Base-by-base conservation (phyloP, 2,888 invertebrate genomes). In the Priocnemis perturbator region DNA sequence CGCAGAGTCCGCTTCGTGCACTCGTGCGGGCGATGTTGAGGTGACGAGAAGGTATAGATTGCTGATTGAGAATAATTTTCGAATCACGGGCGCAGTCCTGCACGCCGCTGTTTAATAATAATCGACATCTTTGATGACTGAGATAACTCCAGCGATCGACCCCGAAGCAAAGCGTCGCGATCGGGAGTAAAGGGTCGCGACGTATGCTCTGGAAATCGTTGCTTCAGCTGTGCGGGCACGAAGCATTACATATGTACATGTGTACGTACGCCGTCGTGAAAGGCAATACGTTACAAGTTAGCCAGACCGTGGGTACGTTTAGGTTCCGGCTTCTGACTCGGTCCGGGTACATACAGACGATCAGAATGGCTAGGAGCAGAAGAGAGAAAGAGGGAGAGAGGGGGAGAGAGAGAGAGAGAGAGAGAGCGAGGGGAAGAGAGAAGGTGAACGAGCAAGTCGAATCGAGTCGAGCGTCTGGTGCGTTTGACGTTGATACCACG, bases 401-500 rank as follows among this genome's bases (percentile, higher is more conserved):
- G 76, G 80, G 67, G 73, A 76, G 76, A 47, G 23, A 19, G 19
- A 50, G 53, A 44, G 57, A 45, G 58, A 55, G 67, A 48, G 69
- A 62, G 64, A 53, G 60, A 71, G n/a, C n/a, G n/a, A n/a, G n/a
- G n/a, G n/a, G 74, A 77, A 74, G 81, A 74, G 75, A 77, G 81
- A 70, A 72, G 75, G 77, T 5, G 23, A 44, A n/a, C 30, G 53
- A 44, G 57, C 23, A 53, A 58, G 67, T 44, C 67, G 58, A 59
- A 53, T 53, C 74, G 79, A 74, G 62, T 30, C 75, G 75, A 70
- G 84, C 83, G 83, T 83, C 86, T 85, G 86, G 88, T 89, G 89
- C 85, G 85, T 88, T 88, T 88, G 89, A 88, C 89, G 88, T 89
- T 89, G 89, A 89, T 88, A 88, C 87, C 87, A 81, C 85, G 88